These are phyloP conservation scores for Rhinoderma darwinii DNA, from an alignment of 2,113 vertebrate species.

Conservation along the genomic window DNA sequence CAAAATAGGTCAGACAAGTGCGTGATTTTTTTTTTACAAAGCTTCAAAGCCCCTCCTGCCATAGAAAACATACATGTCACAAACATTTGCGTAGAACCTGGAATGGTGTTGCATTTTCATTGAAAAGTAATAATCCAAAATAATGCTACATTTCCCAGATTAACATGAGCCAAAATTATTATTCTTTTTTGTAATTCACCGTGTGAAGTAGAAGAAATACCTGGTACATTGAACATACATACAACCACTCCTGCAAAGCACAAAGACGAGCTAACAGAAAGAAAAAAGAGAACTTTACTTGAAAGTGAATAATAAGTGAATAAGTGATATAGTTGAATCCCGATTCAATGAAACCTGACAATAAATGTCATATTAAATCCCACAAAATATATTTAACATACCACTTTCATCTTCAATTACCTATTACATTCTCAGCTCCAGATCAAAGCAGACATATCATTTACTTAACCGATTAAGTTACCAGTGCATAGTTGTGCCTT, in stretches of 20 bases:
- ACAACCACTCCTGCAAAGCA: neutral
- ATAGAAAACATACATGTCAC: neutral
- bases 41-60: too few species aligned
- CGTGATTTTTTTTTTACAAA: too few species aligned
- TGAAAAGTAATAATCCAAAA: neutral
- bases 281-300: constrained; percentile 4
- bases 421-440: neutral
- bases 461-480: neutral
- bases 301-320: neutral
- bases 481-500: neutral
- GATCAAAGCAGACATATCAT: constrained; percentile 8
- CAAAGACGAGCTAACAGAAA: neutral
- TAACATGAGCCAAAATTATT: neutral
- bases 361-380: constrained; percentile 1
- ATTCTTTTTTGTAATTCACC: neutral
- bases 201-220: neutral
- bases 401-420: neutral
- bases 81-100: neutral
- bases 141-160: neutral
- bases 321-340: neutral
- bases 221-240: neutral
- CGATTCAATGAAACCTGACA: neutral
- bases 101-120: neutral
- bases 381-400: neutral
- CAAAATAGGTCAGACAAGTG: too few species aligned